These are phyloP conservation scores for Xylocampa areola DNA, from an alignment of 2,888 invertebrate genomes.

Conservation along the genomic window DNA sequence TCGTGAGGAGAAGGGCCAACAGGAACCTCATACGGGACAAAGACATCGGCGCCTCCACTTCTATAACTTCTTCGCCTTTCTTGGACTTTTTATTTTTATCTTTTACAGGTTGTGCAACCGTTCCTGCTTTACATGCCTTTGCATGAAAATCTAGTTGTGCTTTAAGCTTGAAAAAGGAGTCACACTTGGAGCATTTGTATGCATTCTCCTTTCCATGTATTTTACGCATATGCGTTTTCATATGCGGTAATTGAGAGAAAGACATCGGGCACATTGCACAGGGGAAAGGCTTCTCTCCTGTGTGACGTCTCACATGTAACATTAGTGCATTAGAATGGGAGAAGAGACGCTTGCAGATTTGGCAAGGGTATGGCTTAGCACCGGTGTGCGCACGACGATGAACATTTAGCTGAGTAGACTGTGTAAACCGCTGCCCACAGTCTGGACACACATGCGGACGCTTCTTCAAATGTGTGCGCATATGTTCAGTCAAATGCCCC, in stretches of 20 bases:
- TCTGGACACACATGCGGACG: slow-evolving; percentile 94
- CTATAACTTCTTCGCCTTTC: slow-evolving; percentile 50
- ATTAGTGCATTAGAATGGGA: slow-evolving; percentile 96
- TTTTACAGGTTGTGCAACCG: slow-evolving; percentile 39
- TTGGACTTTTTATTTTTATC: slow-evolving; percentile 30
- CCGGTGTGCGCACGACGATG: slow-evolving; percentile 96
- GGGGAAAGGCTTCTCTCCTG: slow-evolving; percentile 95
- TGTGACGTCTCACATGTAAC: slow-evolving; percentile 94
- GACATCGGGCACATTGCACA: slow-evolving; percentile 92
- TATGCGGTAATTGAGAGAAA: slow-evolving; percentile 95
- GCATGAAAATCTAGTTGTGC: slow-evolving; percentile 92
- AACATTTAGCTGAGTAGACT: slow-evolving; percentile 95
- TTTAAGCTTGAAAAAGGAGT: slow-evolving; percentile 93
- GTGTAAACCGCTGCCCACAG: slow-evolving; percentile 94
- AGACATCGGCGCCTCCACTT: slow-evolving; percentile 89
- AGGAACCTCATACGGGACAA: slow-evolving; percentile 94
- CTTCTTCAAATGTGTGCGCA: slow-evolving; percentile 94
- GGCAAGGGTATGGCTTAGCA: slow-evolving; percentile 94
- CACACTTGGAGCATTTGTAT: slow-evolving; percentile 93
- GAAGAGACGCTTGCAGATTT: slow-evolving; percentile 94
- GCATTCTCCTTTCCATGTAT: slow-evolving; percentile 95
- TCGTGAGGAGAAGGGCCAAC: slow-evolving; percentile 94
- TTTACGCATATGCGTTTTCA: slow-evolving; percentile 96
- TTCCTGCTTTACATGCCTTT: slow-evolving; percentile 82
- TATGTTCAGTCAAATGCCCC: slow-evolving; percentile 95